Evolutionary conservation across 35 echinoderm and acorn worm genomes (phyloP).

Genomic region (Hemicentrotus pulcherrimus): DNA sequence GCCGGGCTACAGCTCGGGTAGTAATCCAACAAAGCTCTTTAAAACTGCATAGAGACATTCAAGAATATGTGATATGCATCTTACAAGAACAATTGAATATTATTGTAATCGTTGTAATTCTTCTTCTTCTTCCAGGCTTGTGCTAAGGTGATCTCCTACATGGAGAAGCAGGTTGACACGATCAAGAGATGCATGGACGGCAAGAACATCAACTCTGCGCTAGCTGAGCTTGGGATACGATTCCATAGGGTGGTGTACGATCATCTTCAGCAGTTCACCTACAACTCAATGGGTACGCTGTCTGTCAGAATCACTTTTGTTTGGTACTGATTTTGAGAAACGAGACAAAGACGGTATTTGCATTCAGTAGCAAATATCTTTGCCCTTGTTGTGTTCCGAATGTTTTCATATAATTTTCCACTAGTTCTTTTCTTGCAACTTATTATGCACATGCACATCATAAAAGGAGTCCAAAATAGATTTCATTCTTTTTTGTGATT

Average conservation of each 20-base stretch:
- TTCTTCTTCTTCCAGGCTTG: slow-evolving; percentile 73
- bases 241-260: slow-evolving; percentile 90
- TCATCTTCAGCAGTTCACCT: slow-evolving; percentile 89
- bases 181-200: slow-evolving; percentile 88
- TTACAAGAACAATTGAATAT: too few species aligned
- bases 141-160: slow-evolving; percentile 82
- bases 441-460: too few species aligned
- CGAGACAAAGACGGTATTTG: not conserved
- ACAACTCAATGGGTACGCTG: slow-evolving; percentile 81
- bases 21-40: too few species aligned
- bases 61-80: too few species aligned
- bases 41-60: too few species aligned
- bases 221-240: slow-evolving; percentile 90
- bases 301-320: not conserved
- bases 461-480: too few species aligned
- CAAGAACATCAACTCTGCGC: slow-evolving; percentile 86
- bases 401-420: not conserved
- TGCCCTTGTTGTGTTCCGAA: not conserved
- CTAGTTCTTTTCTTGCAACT: too few species aligned
- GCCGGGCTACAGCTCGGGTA: too few species aligned
- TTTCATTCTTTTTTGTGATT: too few species aligned
- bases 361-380: not conserved
- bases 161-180: slow-evolving; percentile 75
- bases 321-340: not conserved
- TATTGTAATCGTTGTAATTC: not conserved